Percentiles rank a stretch among this genome's conserved stretches.
Evolutionary conservation across 2,888 invertebrate species (phyloP).

Genomic region (Tetragonula carbonaria): DNA sequence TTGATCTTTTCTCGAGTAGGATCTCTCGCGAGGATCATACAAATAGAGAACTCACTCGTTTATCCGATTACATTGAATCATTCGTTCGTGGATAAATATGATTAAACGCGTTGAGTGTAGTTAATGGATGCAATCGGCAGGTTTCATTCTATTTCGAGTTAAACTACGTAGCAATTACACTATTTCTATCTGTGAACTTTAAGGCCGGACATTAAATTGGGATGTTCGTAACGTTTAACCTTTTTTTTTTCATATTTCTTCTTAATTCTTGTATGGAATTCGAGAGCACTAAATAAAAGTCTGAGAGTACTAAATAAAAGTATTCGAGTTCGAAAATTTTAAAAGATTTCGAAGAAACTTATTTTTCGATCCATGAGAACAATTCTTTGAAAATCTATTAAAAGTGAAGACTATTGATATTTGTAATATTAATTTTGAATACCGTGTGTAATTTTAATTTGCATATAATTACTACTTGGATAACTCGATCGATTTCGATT

Average conservation of each 20-base stretch:
- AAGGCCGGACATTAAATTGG: too few species aligned
- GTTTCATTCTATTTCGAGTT: constrained; percentile 5
- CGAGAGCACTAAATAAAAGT: neutral
- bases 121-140: constrained; percentile 10
- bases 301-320: neutral
- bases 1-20: constrained; percentile 43
- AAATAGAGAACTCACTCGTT: neutral
- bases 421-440: neutral
- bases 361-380: neutral
- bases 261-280: too few species aligned
- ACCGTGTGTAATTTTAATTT: neutral
- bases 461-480: neutral
- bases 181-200: neutral
- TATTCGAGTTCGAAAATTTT: neutral
- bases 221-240: too few species aligned
- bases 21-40: neutral
- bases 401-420: neutral
- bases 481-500: neutral
- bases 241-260: too few species aligned
- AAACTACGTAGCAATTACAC: neutral
- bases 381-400: neutral
- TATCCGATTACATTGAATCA: constrained; percentile 38
- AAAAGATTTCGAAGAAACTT: neutral
- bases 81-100: constrained; percentile 23
- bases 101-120: constrained; percentile 4